Evolutionary conservation across 2,113 vertebrate species (phyloP), one percentile per base, ranked within the genome.

Genomic region (Amia ocellicauda): DNA sequence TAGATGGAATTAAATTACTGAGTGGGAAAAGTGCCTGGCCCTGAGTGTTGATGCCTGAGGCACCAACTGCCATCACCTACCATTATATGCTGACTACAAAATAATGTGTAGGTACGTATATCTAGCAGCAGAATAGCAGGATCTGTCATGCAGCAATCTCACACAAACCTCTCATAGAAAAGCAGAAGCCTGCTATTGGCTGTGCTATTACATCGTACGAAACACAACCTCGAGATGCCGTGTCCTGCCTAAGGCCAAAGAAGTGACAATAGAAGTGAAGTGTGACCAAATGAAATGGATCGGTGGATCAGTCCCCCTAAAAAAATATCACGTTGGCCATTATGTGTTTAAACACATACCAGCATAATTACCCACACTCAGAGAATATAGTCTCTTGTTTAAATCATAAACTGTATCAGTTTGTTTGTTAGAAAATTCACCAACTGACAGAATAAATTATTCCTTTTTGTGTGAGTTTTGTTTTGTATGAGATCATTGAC

Each of bases 11-110:
- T 19, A 40, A 14, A 40, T 11, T 19, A 3, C 28, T 36, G 1
- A 36, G 31, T 7, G 9, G 16, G 19, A 10, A 9, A 9, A 7
- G 27, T 28, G 9, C 23, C 55, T 36, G 10, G 27, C 4, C 54
- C 55, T 1, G 14, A 40, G n/a, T 62, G 60, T 22, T 22, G 29
- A 53, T 52, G 49, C 29, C 60, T 17, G 29, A 23, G 28, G 59
- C 42, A 19, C 13, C 47, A 24, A 8, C n/a, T 8, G 28, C 36
- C 28, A 62, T 41, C 45, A 10, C 28, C 22, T 11, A 63, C 49
- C 16, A 17, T 11, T 17, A 28, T 62, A 7, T 40, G 47, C 45
- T n/a, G 45, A 47, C 45, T 47, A 47, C n/a, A n/a, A 19, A 17
- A 47, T 47, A 36, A 36, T 36, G 31, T 36, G 31, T 36, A 1